Evolutionary conservation across 2,113 vertebrate species (phyloP).

Genomic region (Ondatra zibethicus): DNA sequence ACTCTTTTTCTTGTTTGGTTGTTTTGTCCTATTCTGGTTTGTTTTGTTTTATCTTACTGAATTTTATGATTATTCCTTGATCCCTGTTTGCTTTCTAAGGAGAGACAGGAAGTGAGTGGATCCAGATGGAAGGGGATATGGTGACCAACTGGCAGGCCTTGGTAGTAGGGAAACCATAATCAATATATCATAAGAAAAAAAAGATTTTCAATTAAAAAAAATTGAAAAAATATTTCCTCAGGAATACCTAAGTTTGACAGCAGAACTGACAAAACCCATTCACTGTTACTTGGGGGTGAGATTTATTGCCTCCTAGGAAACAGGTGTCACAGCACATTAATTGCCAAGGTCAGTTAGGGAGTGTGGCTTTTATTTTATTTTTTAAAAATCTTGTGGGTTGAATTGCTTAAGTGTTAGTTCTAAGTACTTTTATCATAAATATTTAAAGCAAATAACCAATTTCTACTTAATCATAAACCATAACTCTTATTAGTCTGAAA

Average conservation of each 20-base stretch:
- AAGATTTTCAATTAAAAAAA: neutral
- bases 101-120: neutral
- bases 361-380: neutral
- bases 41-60: neutral
- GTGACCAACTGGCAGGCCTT: neutral
- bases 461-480: conserved; percentile 74
- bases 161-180: neutral
- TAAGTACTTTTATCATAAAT: conserved; percentile 76
- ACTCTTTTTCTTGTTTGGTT: neutral
- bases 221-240: neutral
- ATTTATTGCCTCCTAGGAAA: conserved; percentile 17
- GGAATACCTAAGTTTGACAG: conserved; percentile 13
- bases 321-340: conserved; percentile 1
- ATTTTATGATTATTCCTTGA: neutral
- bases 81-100: neutral
- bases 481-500: conserved; percentile 75
- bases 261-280: conserved; percentile 32
- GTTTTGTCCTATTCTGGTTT: neutral
- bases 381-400: conserved; percentile 29
- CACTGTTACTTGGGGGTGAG: neutral
- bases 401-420: conserved; percentile 71
- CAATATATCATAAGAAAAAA: neutral
- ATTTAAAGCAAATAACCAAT: conserved; percentile 75
- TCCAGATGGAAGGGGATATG: no score
- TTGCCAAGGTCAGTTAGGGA: conserved; percentile 49